These are phyloP conservation scores for Sturmia bella DNA, from an alignment of 2,888 invertebrate genomes.

Conservation along the genomic window DNA sequence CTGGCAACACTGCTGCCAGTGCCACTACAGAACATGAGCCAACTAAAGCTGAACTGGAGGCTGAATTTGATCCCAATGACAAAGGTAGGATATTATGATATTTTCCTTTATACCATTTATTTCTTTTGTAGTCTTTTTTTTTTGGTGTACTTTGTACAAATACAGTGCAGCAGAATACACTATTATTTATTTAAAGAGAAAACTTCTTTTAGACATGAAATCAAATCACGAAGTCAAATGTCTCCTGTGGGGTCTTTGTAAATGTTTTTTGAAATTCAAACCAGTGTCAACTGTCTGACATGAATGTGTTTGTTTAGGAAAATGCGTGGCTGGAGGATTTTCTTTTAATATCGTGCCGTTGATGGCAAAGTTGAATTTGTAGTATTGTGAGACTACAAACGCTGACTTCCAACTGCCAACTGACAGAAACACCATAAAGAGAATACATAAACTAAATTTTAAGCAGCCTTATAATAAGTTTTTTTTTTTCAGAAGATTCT, in stretches of 20 bases:
- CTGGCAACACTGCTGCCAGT: conserved; percentile 72
- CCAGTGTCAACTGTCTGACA: conserved; percentile 19
- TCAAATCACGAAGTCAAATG: too few relatives aligned
- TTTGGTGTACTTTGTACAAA: too few relatives aligned
- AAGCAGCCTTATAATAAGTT: too few relatives aligned
- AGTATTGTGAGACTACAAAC: too few relatives aligned
- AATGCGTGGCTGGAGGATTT: background rate
- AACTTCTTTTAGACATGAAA: too few relatives aligned
- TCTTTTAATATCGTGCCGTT: background rate
- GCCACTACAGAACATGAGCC: conserved; percentile 82
- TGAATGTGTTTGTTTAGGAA: background rate
- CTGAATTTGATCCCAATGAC: conserved; percentile 91
- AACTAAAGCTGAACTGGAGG: conserved; percentile 87
- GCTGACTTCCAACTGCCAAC: too few relatives aligned
- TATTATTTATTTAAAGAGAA: too few relatives aligned
- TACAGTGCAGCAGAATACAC: too few relatives aligned
- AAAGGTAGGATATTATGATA: conserved; percentile 84
- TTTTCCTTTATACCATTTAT: background rate
- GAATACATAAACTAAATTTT: too few relatives aligned
- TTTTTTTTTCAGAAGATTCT: too few relatives aligned
- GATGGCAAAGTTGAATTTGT: too few relatives aligned
- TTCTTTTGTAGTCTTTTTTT: background rate
- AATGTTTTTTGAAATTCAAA: background rate
- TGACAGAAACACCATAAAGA: background rate
- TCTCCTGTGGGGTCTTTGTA: background rate